These are phyloP conservation scores for Falco peregrinus DNA, from an alignment of 2,797 vertebrate species.

Conservation along the genomic window DNA sequence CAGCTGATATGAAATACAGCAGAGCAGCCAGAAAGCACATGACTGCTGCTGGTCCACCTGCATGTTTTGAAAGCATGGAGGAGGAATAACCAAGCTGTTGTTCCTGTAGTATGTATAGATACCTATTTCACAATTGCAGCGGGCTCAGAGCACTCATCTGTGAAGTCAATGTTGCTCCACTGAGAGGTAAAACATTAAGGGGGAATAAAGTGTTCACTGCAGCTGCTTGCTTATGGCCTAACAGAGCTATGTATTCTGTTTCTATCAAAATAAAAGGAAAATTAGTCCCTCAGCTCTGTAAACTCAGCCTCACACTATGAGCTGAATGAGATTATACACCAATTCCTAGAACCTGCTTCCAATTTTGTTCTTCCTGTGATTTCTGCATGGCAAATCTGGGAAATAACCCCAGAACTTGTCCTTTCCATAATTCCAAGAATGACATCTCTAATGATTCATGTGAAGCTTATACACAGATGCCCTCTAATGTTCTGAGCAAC, in stretches of 20 bases:
- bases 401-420: background rate
- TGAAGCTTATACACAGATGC: background rate
- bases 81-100: background rate
- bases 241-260: background rate
- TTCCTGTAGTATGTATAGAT: background rate
- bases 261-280: background rate
- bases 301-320: background rate
- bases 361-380: background rate
- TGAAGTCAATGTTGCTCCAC: background rate
- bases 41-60: background rate
- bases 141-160: background rate
- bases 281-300: background rate
- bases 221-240: background rate
- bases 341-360: background rate
- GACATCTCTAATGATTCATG: background rate
- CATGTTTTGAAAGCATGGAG: background rate
- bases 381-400: background rate
- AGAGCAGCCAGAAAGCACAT: background rate
- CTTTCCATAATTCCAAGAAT: background rate
- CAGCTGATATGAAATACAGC: fast-evolving
- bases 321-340: background rate
- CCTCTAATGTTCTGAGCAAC: background rate
- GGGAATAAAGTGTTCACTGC: background rate
- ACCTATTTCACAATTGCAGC: background rate
- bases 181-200: background rate